Percentiles rank a stretch among this genome's conserved stretches.
Conservation (phyloP, 2,113 vertebrate genomes). For the Nymphicus hollandicus region DNA sequence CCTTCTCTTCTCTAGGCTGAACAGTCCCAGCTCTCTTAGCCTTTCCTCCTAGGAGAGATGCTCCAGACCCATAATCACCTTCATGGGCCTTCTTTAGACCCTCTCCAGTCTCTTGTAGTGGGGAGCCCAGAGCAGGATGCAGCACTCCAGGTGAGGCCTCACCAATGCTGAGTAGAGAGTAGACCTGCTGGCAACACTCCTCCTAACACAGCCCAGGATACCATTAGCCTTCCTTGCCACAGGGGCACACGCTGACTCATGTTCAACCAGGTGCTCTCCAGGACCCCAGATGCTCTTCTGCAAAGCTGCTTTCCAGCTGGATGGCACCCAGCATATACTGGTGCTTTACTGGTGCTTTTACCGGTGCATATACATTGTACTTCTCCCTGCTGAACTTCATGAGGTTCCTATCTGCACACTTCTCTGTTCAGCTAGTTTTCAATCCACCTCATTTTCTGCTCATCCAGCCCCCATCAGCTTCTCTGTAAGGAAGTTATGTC, state of each 20-base stretch:
- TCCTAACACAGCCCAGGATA: neutral
- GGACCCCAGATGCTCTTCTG: neutral
- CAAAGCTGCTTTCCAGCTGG: neutral
- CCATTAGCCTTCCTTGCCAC: neutral
- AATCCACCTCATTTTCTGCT: neutral
- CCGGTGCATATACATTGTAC: neutral
- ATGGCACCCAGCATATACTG: neutral
- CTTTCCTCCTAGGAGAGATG: neutral
- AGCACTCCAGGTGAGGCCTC: neutral
- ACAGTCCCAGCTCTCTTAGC: neutral
- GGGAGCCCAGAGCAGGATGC: neutral
- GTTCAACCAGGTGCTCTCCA: neutral
- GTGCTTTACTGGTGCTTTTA: no score
- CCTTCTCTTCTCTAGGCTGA: neutral
- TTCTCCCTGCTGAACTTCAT: neutral
- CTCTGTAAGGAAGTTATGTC: neutral
- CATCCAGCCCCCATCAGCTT: neutral
- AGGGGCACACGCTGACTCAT: rapidly evolving
- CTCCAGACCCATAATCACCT: neutral
- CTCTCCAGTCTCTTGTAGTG: neutral
- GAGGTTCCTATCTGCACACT: neutral
- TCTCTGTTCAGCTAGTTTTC: neutral
- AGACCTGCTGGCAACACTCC: neutral
- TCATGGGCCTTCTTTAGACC: neutral
- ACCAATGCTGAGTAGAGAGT: neutral